phyloP scores from a whole-genome alignment of 2,113 vertebrate genomes.

The Phyllostomus discolor region DNA sequence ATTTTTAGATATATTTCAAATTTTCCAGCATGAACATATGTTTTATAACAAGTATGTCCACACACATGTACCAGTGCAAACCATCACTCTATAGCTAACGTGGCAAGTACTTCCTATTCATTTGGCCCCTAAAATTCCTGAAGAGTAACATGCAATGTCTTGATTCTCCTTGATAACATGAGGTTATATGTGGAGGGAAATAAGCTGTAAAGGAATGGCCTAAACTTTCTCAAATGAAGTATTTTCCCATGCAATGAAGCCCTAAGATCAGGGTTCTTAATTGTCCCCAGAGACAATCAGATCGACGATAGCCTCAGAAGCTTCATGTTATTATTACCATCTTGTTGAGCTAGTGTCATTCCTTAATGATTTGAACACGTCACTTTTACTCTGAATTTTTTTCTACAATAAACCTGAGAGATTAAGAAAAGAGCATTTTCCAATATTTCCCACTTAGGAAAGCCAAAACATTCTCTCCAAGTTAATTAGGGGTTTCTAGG shows the following conservation, averaged over 20 bases:
- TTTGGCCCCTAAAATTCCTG: background rate
- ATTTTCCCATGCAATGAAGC: background rate
- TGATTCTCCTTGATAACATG: background rate
- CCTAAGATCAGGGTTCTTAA: background rate
- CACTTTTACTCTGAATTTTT: background rate
- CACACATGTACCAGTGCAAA: background rate
- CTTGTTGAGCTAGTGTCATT: background rate
- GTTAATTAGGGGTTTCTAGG: constrained; percentile 48
- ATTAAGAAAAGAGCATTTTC: background rate
- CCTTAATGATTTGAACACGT: background rate
- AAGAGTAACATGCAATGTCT: background rate
- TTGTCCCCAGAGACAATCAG: background rate
- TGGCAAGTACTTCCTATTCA: background rate
- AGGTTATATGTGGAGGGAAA: background rate
- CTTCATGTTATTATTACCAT: background rate
- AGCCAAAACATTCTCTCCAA: constrained; percentile 19
- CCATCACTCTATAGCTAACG: background rate
- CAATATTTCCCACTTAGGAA: constrained; percentile 53
- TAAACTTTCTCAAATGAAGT: background rate
- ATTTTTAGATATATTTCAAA: background rate
- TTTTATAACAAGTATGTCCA: background rate
- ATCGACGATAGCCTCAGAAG: background rate
- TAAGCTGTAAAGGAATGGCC: background rate
- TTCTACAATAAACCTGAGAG: background rate
- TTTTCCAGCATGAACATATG: background rate